These are phyloP conservation scores for Apotomis betuletana DNA, from an alignment of 2,888 invertebrate genomes.

Conservation along the genomic window DNA sequence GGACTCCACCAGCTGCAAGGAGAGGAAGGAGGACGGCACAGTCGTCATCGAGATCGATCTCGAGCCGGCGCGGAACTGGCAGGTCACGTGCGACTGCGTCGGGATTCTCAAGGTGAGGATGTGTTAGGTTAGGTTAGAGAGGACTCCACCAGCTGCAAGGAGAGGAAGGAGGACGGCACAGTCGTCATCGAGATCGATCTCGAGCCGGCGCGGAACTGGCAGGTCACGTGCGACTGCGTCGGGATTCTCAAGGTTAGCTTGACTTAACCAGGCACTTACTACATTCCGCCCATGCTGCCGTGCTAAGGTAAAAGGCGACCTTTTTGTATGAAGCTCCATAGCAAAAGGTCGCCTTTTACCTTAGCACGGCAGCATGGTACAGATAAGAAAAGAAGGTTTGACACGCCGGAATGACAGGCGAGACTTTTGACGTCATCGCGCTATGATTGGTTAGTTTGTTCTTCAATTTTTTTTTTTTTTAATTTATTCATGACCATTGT, in stretches of 20 bases:
- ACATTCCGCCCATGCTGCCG: too few species aligned
- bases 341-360: too few species aligned
- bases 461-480: too few species aligned
- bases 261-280: too few species aligned
- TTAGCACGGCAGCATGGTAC: too few species aligned
- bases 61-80: conserved; percentile 95
- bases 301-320: too few species aligned
- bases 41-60: conserved; percentile 96
- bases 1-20: conserved; percentile 94
- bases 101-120: conserved; percentile 92
- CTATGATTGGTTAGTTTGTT: too few species aligned
- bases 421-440: too few species aligned
- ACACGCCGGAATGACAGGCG: too few species aligned
- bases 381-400: too few species aligned
- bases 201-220: conserved; percentile 95
- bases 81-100: conserved; percentile 97
- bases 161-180: conserved; percentile 96
- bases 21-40: conserved; percentile 96
- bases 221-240: conserved; percentile 97
- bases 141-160: conserved; percentile 91
- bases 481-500: too few species aligned
- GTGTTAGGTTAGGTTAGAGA: not conserved
- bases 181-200: conserved; percentile 96
- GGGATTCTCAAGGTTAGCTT: conserved; percentile 91
- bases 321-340: too few species aligned